phyloP scores from a whole-genome alignment of 2,113 vertebrate genomes.

The Rhombomys opimus region DNA sequence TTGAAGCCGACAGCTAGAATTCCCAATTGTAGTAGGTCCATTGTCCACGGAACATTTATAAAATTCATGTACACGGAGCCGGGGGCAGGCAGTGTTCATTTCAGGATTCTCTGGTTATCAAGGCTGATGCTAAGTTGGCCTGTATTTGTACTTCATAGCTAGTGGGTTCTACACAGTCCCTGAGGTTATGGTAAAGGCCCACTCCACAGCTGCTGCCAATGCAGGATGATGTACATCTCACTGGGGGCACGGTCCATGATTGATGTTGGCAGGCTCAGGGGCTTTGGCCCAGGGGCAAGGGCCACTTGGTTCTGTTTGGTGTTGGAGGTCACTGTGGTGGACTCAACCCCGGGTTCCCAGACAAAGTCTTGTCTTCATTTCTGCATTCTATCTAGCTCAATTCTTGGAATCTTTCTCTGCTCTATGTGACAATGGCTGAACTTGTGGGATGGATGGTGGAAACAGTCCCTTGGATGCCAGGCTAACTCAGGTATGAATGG shows the following conservation, averaged over 20 bases:
- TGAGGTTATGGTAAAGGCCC: background rate
- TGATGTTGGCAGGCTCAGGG: background rate
- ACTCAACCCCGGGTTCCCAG: background rate
- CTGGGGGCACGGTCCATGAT: background rate
- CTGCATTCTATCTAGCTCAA: no score
- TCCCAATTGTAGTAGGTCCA: background rate
- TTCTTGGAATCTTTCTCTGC: background rate
- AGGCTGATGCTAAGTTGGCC: no score
- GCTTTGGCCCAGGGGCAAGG: background rate
- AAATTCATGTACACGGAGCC: background rate
- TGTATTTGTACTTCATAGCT: background rate
- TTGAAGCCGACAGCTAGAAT: background rate
- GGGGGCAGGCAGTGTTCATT: background rate
- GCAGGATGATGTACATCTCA: no score
- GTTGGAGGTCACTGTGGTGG: background rate
- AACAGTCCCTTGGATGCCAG: background rate
- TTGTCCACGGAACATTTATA: background rate
- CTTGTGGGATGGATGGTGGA: background rate
- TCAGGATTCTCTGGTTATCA: background rate
- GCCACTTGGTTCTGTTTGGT: background rate
- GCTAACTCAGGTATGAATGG: background rate
- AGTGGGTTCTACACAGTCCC: background rate
- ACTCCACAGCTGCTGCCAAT: background rate
- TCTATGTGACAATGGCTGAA: background rate
- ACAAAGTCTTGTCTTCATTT: background rate